phyloP scores from a whole-genome alignment of 1,140 invertebrate species.

The Drosophila micromelanica region DNA sequence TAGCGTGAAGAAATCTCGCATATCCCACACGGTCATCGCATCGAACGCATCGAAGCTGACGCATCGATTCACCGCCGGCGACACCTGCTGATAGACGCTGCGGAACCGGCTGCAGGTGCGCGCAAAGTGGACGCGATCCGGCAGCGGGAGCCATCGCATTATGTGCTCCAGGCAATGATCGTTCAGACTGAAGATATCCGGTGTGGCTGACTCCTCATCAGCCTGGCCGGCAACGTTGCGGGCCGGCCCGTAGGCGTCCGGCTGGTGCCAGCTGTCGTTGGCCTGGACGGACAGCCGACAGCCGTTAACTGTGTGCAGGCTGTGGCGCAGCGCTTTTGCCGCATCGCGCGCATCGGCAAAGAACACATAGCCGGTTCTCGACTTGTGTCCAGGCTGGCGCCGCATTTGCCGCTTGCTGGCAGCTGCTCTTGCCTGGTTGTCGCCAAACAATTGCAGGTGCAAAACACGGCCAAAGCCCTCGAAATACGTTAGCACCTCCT shows the following conservation, averaged over 20 bases:
- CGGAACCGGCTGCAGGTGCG: slow-evolving; percentile 33
- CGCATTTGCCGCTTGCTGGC: neutral
- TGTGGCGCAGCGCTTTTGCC: slow-evolving; percentile 21
- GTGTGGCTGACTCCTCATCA: neutral
- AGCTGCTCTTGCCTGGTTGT: no score
- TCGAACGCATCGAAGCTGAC: slow-evolving; percentile 19
- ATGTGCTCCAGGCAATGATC: slow-evolving; percentile 39
- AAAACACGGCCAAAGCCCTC: slow-evolving; percentile 30
- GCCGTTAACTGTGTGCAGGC: slow-evolving; percentile 14
- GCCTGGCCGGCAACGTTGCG: neutral
- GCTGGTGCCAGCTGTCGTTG: slow-evolving; percentile 58
- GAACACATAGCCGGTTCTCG: slow-evolving; percentile 32
- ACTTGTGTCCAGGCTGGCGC: neutral
- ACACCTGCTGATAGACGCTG: slow-evolving; percentile 18
- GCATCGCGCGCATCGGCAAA: slow-evolving; percentile 34
- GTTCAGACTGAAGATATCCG: slow-evolving; percentile 25
- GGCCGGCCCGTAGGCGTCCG: slow-evolving; percentile 24
- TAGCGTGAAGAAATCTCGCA: slow-evolving; percentile 43
- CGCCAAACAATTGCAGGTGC: slow-evolving; percentile 14
- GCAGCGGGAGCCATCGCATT: slow-evolving; percentile 6
- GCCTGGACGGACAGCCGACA: slow-evolving; percentile 28
- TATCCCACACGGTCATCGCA: slow-evolving; percentile 44
- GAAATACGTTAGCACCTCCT: slow-evolving; percentile 29
- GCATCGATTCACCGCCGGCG: slow-evolving; percentile 7
- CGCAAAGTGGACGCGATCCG: slow-evolving; percentile 35